These are phyloP conservation scores for Montipora capitata DNA, from an alignment of 92 coral and sea anemone genomes.

Conservation along the genomic window DNA sequence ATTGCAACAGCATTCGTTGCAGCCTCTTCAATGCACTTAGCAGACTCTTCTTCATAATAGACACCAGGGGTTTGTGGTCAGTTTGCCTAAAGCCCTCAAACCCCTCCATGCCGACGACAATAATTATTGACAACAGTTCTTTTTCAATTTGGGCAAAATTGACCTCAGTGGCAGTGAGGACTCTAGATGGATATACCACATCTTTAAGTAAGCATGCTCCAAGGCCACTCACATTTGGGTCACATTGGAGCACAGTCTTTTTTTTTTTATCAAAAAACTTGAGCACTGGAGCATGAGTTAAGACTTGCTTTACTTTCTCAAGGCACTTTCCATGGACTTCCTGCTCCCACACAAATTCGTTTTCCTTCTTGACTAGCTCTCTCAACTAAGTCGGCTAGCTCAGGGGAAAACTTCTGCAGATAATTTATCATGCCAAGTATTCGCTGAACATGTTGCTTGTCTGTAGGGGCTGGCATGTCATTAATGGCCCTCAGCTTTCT, in stretches of 20 bases:
- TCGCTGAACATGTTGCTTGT: too few species aligned
- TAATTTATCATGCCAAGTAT: too few species aligned
- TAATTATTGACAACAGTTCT: too few species aligned
- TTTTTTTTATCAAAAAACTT: slow-evolving; percentile 53
- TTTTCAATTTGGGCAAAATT: too few species aligned
- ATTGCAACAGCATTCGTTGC: slow-evolving; percentile 59
- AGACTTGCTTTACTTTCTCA: slow-evolving; percentile 37
- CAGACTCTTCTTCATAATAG: slow-evolving; percentile 52
- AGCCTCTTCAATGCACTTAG: slow-evolving; percentile 60
- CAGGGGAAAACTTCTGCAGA: too few species aligned
- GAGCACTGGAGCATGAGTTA: slow-evolving; percentile 63
- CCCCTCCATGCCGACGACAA: slow-evolving; percentile 35
- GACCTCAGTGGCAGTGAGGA: too few species aligned
- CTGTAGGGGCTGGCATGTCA: too few species aligned
- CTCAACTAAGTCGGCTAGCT: slow-evolving; percentile 41
- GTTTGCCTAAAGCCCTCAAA: slow-evolving; percentile 7
- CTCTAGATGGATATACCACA: neutral
- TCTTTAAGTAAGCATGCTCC: neutral
- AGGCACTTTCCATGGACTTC: slow-evolving; percentile 56
- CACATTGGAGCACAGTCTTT: too few species aligned
- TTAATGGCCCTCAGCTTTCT: too few species aligned
- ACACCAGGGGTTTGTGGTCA: slow-evolving; percentile 61
- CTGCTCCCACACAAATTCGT: slow-evolving; percentile 67
- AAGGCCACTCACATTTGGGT: too few species aligned
- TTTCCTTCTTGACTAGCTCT: slow-evolving; percentile 69